Percentiles rank a stretch among this genome's conserved stretches.
These are phyloP conservation scores for Scortum barcoo DNA, from an alignment of 2,113 vertebrate species.

Conservation along the genomic window DNA sequence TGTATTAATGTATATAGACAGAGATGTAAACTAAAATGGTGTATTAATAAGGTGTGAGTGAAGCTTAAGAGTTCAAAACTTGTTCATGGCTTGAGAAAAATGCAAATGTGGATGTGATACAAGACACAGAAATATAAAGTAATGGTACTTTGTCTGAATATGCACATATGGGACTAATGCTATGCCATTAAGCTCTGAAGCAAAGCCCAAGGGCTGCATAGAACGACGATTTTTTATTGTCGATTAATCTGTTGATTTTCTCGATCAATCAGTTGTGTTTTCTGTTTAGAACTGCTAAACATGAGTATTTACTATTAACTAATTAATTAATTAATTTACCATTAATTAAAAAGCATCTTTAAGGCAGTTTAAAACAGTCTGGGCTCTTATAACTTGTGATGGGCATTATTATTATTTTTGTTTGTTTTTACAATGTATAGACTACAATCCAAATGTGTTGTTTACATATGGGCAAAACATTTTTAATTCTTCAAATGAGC, in stretches of 20 bases:
- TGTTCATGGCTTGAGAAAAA: accelerated
- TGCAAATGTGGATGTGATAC: neutral
- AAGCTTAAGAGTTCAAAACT: too few relatives aligned
- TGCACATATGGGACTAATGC: neutral
- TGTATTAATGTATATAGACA: too few relatives aligned
- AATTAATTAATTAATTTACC: too few relatives aligned
- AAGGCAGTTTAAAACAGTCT: neutral
- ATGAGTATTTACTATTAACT: neutral
- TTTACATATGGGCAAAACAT: too few relatives aligned
- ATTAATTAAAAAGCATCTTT: neutral
- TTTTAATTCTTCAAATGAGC: neutral
- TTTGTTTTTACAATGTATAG: neutral
- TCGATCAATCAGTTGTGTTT: too few relatives aligned
- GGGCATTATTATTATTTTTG: neutral
- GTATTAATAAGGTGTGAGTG: too few relatives aligned
- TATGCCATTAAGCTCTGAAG: neutral
- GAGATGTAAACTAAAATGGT: too few relatives aligned
- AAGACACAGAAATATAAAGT: neutral
- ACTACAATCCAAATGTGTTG: neutral
- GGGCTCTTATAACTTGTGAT: neutral
- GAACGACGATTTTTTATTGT: too few relatives aligned
- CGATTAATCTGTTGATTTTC: too few relatives aligned
- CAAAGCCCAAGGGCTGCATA: too few relatives aligned
- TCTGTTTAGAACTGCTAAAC: neutral
- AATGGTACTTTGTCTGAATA: neutral